Evolutionary conservation across 2,797 vertebrate species (phyloP).

Genomic region (Fundulus diaphanus): DNA sequence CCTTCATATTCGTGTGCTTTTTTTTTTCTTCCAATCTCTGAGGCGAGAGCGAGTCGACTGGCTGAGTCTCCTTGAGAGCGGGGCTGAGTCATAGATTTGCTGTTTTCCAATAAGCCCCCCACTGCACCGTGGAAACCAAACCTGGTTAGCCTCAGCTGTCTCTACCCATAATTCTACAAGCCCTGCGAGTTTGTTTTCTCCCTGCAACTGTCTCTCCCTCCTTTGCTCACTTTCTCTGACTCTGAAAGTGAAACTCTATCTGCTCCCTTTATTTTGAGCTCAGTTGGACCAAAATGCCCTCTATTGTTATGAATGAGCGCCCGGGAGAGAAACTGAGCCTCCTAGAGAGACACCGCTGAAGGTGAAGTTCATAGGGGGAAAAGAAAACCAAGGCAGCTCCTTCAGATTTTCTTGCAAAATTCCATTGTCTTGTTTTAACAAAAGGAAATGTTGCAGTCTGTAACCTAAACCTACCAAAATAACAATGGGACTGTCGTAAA

Average conservation of each 20-base stretch:
- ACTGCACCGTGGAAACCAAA: conserved; percentile 76
- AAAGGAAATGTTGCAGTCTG: neutral
- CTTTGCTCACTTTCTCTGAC: conserved; percentile 46
- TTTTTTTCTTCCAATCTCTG: conserved; percentile 72
- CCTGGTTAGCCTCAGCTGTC: conserved; percentile 83
- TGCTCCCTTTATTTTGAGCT: conserved; percentile 75
- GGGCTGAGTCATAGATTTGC: conserved; percentile 75
- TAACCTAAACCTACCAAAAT: neutral
- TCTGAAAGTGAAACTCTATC: conserved; percentile 76
- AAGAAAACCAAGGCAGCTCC: conserved; percentile 39
- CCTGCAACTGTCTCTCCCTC: conserved; percentile 44
- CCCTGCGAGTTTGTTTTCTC: conserved; percentile 75
- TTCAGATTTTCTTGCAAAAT: conserved; percentile 42
- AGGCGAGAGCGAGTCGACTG: conserved; percentile 57
- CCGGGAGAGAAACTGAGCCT: conserved; percentile 61
- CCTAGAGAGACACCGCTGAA: conserved; percentile 42
- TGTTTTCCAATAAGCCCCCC: conserved; percentile 79
- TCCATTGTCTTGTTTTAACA: conserved; percentile 22
- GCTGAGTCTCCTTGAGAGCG: conserved; percentile 68
- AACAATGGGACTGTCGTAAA: neutral
- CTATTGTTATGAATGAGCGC: conserved; percentile 68
- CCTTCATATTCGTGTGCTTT: conserved; percentile 77
- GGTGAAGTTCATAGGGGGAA: conserved; percentile 50
- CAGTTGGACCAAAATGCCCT: conserved; percentile 74
- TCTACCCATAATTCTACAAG: conserved; percentile 82